A percentile compares a stretch with the other conserved stretches of the same genome.
phyloP scores from a whole-genome alignment of 2,797 vertebrate genomes.

The Perodicticus potto region DNA sequence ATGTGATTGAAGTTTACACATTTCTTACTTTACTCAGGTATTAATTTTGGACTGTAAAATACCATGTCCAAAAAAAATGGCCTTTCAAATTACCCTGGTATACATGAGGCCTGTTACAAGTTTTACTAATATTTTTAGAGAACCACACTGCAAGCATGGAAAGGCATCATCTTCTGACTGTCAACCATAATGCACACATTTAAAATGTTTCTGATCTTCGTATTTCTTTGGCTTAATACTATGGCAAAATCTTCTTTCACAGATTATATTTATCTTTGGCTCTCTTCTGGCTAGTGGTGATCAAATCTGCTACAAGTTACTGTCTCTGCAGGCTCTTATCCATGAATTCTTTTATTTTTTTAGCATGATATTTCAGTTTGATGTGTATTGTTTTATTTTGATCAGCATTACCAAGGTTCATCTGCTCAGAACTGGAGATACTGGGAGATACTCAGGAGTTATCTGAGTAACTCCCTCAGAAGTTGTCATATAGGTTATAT shows the following conservation, averaged over 20 bases:
- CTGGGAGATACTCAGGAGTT: too few species aligned
- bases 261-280: background rate
- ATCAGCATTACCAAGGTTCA: background rate
- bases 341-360: background rate
- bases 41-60: background rate
- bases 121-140: slow-evolving; percentile 3
- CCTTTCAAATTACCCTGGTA: background rate
- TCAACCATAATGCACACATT: background rate
- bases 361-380: background rate
- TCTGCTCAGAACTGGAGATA: background rate
- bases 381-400: background rate
- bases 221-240: slow-evolving; percentile 42
- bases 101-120: background rate
- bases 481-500: background rate
- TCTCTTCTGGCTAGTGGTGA: background rate
- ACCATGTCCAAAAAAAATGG: background rate
- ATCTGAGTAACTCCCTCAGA: background rate
- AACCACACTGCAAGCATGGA: background rate
- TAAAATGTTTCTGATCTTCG: background rate
- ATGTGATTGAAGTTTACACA: background rate
- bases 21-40: background rate
- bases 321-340: background rate
- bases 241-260: background rate
- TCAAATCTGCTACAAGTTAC: background rate
- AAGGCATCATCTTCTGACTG: background rate